A percentile compares a stretch with the other conserved stretches of the same genome.
phyloP scores from a whole-genome alignment of 2,797 vertebrate genomes.

The Rhinophrynus dorsalis region DNA sequence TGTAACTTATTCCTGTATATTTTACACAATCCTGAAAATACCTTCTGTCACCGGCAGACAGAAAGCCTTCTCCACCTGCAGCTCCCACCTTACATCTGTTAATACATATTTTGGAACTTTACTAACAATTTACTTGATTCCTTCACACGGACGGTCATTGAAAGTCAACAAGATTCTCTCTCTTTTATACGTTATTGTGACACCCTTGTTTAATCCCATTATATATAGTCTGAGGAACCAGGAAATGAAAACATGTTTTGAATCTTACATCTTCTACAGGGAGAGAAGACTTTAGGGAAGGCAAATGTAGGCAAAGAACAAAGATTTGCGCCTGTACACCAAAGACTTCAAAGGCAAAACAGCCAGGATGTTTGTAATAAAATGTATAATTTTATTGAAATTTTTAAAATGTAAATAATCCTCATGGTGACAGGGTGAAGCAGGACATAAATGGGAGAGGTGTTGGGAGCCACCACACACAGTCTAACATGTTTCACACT shows the following conservation, averaged over 20 bases:
- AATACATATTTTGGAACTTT: not conserved
- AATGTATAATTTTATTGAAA: too few relatives aligned
- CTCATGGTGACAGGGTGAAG: too few relatives aligned
- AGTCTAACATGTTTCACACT: too few relatives aligned
- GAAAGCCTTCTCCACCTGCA: not conserved
- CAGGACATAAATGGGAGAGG: too few relatives aligned
- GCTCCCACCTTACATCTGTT: not conserved
- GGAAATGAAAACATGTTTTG: not conserved
- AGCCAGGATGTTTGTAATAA: too few relatives aligned
- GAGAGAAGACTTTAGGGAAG: too few relatives aligned
- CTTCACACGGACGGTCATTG: not conserved
- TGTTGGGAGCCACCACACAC: too few relatives aligned
- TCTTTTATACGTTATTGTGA: not conserved
- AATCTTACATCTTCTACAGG: too few relatives aligned
- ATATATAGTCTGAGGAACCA: not conserved
- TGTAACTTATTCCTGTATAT: constrained; percentile 47
- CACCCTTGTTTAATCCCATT: not conserved
- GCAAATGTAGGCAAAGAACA: too few relatives aligned
- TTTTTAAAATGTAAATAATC: too few relatives aligned
- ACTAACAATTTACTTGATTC: not conserved
- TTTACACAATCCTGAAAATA: constrained; percentile 46
- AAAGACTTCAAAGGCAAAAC: too few relatives aligned
- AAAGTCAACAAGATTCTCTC: not conserved
- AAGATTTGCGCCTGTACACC: too few relatives aligned
- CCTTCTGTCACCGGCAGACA: constrained; percentile 44